Percentiles rank a stretch among this genome's conserved stretches.
Evolutionary conservation across 2,113 vertebrate species (phyloP).

Genomic region (Desmodus rotundus): DNA sequence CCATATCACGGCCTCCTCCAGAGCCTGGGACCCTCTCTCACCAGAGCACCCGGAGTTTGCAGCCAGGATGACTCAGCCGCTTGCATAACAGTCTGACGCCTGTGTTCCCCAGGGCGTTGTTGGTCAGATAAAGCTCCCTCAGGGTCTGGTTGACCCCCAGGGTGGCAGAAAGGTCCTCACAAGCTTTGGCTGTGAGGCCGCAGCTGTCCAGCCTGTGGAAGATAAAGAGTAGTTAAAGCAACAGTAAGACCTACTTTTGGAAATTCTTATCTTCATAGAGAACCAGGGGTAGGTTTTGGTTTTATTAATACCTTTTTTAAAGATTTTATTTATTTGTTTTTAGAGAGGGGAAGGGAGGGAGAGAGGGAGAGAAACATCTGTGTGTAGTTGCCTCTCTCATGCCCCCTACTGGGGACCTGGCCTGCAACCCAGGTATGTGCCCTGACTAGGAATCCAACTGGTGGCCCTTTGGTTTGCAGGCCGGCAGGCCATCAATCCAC

Average conservation of each 20-base stretch:
- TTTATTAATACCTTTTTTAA: too few species aligned
- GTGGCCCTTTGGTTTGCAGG: too few species aligned
- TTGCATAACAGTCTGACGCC: constrained; percentile 51
- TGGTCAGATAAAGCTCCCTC: constrained; percentile 65
- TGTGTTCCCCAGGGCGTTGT: constrained; percentile 49
- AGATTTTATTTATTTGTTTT: too few species aligned
- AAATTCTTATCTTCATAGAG: neutral
- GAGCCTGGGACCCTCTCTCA: neutral
- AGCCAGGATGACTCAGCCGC: neutral
- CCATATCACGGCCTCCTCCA: rapidly evolving
- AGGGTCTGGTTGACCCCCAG: constrained; percentile 50
- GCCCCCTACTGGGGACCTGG: too few species aligned
- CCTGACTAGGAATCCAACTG: too few species aligned
- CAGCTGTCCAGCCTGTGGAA: constrained; percentile 63
- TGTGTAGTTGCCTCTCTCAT: too few species aligned
- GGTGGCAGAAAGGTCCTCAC: constrained; percentile 19
- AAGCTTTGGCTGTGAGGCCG: constrained; percentile 22
- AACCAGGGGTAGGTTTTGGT: too few species aligned
- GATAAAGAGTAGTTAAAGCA: neutral
- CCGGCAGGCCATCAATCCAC: too few species aligned
- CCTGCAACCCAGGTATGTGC: too few species aligned
- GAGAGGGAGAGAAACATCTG: too few species aligned
- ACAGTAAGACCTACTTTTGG: rapidly evolving
- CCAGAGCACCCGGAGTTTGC: constrained; percentile 61
- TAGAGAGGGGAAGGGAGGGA: too few species aligned